Evolutionary conservation across 2,113 vertebrate genomes (phyloP).

Genomic region (Petrocephalus zakoni): DNA sequence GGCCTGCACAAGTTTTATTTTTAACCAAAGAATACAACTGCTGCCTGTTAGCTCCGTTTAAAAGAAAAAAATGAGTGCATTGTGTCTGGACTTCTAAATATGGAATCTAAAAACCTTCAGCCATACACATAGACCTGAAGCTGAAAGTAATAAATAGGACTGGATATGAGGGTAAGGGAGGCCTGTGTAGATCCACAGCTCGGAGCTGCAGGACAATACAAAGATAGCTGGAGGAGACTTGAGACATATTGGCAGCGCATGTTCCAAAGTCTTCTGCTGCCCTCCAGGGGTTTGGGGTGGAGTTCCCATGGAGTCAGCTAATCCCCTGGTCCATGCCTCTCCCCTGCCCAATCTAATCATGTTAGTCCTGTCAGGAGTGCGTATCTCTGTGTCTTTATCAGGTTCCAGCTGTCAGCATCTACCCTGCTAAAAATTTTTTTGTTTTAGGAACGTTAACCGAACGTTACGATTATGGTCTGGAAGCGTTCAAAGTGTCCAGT

Average conservation of each 20-base stretch:
- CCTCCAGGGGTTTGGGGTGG: conserved; percentile 46
- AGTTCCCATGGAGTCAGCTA: conserved; percentile 12
- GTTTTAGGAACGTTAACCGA: neutral
- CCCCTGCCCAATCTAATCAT: conserved; percentile 11
- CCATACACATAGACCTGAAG: neutral
- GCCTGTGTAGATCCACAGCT: neutral
- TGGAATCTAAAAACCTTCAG: neutral
- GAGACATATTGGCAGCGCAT: neutral
- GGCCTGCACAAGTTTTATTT: neutral
- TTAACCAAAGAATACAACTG: neutral
- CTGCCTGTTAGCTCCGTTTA: neutral
- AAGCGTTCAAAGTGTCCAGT: neutral
- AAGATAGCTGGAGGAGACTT: neutral
- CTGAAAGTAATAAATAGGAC: neutral
- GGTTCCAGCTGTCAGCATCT: neutral
- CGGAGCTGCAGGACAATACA: neutral
- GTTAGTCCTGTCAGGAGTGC: conserved; percentile 17
- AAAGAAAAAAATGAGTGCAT: neutral
- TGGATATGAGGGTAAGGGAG: neutral
- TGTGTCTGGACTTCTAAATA: conserved; percentile 1
- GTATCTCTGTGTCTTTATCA: conserved; percentile 16
- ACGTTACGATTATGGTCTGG: neutral
- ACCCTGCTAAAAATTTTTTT: neutral
- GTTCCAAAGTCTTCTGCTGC: conserved; percentile 59
- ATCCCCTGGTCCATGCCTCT: neutral